Evolutionary conservation across 2,113 vertebrate species (phyloP), one percentile per base, ranked within the genome.

Genomic region (Corythornis vintsioides): DNA sequence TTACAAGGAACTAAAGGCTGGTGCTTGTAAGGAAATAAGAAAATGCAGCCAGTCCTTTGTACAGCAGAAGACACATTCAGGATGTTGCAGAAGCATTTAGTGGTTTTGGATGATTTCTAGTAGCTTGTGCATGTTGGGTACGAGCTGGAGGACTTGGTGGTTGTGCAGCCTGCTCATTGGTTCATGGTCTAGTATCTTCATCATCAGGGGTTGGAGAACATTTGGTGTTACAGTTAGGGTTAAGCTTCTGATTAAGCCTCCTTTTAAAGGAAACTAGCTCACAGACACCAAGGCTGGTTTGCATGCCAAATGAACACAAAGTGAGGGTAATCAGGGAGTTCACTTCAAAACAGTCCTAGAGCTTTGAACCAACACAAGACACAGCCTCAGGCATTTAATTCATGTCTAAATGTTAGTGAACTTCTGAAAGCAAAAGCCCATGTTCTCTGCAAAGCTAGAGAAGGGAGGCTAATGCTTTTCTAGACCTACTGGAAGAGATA

Each of bases 331-430:
- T 77, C 81, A 92, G 50, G 26, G 45, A 78, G 60, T 59, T 92
- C 55, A 89, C 71, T 82, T 92, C 92, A 86, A 86, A 94, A 83
- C 33, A 52, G 38, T 50, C 38, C 70, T 76, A 43, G 5, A 87
- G 73, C 90, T 94, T 92, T 92, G 72, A 94, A 94, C 52, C 7
- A 56, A 70, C 74, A 60, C 47, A 35, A 2, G 83, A 75, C 67
- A 75, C 24, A 83, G 73, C 90, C 67, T 71, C 42, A 87, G 67
- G 69, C 83, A 66, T n/a, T 66, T 94, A 66, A 65, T 83, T 79
- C 52, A 86, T 60, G 42, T 19, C 31, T 74, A 47, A 86, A 14
- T 47, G 15, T 40, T 24, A 73, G 38, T 4, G 71, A 88, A 76
- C 35, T 40, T 67, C 72, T 60, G 47, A 85, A 88, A 85, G 42